Base-by-base conservation (phyloP, 1,140 invertebrate species). In the Scaptomyza hsui region DNA sequence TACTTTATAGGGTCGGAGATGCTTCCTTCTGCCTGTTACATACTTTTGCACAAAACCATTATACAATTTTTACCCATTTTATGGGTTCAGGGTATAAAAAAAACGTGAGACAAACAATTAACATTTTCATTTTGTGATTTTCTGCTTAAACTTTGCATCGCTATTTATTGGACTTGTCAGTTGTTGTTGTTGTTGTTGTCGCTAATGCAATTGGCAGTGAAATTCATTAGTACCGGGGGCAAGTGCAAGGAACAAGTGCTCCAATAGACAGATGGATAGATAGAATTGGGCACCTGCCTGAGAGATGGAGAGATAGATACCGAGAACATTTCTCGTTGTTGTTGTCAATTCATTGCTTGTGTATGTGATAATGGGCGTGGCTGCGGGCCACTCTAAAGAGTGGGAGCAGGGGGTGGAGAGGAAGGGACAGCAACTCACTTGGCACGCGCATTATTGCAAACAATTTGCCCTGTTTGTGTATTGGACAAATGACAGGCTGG, bases 101-200 rank as follows among this genome's bases (percentile, higher is more conserved):
- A 45, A 69, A 52, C 59, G 44, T 41, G 45, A 56, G 49, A 52
- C 69, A 72, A 85, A 86, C 80, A 85, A 85, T 85, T 85, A 85
- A 85, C 81, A 85, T 81, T 85, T 86, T 74, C 77, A 86, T 85
- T 86, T 86, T 74, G 65, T 83, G 77, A 86, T 86, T 86, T 86
- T 86, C 47, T 63, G 73, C 81, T 77, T 65, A 62, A 86, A 85
- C 68, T 85, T 85, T 80, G 67, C 80, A 65, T 37, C 59, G 60
- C 52, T 76, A 85, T 85, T 86, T 80, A 85, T 80, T 76, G 63
- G 72, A 80, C 75, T 86, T 72, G 16, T 62, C 53, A 37, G 29
- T 42, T 45, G 49, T 29, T 57, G 48, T n/a, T 48, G 52, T 51
- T 62, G 48, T 48, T 61, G 10, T 15, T 53, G 65, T 48, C 67